Evolutionary conservation across 2,888 invertebrate species (phyloP).

Genomic region (Steinernema hermaphroditum): DNA sequence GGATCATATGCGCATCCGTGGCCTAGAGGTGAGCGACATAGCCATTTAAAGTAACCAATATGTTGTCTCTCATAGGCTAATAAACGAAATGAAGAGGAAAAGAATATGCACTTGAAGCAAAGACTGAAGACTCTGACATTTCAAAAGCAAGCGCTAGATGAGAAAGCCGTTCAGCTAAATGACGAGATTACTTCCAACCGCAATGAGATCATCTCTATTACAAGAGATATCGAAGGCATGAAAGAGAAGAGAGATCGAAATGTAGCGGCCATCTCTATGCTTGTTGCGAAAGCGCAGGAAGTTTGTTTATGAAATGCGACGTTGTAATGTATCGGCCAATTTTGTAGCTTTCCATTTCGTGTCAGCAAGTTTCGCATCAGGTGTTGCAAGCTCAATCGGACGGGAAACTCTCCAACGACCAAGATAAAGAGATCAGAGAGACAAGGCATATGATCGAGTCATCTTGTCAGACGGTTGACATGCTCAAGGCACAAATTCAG

Average conservation of each 20-base stretch:
- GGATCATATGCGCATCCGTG: conserved; percentile 69
- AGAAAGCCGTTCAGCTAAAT: conserved; percentile 79
- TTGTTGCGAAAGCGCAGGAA: conserved; percentile 10
- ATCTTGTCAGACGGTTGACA: neutral
- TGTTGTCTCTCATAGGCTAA: conserved; percentile 17
- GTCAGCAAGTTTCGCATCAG: conserved; percentile 64
- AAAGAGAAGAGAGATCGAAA: conserved; percentile 84
- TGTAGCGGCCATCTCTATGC: conserved; percentile 74
- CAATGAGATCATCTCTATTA: conserved; percentile 51
- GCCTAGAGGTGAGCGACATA: conserved; percentile 43
- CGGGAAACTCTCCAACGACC: conserved; percentile 47
- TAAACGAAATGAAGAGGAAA: conserved; percentile 69
- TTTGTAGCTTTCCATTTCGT: conserved; percentile 57
- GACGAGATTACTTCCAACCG: conserved; percentile 74
- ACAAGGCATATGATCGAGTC: conserved; percentile 43
- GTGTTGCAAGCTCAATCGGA: conserved; percentile 60
- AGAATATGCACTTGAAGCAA: conserved; percentile 82
- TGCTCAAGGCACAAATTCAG: neutral
- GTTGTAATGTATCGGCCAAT: neutral
- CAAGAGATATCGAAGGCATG: conserved; percentile 88
- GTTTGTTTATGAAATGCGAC: neutral
- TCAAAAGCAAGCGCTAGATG: conserved; percentile 76
- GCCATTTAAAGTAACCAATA: neutral
- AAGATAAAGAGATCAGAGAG: conserved; percentile 54
- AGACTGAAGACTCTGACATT: conserved; percentile 81